These are phyloP conservation scores for Opisthograptis luteolata DNA, from an alignment of 2,888 invertebrate species.

Conservation along the genomic window DNA sequence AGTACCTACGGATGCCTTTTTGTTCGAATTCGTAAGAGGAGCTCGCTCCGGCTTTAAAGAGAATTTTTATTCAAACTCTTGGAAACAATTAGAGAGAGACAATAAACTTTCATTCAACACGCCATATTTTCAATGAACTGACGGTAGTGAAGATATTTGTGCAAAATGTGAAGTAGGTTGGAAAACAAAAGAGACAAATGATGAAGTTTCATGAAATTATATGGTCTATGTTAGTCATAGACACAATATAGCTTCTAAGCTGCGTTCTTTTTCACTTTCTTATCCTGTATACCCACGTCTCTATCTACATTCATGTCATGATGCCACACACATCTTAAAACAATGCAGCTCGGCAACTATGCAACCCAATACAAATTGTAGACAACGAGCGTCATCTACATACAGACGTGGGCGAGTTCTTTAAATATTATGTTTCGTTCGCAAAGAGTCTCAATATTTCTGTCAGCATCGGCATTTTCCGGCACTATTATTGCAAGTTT, in stretches of 20 bases:
- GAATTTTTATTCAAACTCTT: constrained; percentile 28
- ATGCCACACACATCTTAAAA: constrained; percentile 29
- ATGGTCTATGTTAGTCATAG: not conserved
- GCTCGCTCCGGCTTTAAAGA: constrained; percentile 19
- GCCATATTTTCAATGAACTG: constrained; percentile 13
- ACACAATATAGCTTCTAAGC: too few relatives aligned
- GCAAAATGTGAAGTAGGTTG: constrained; percentile 12
- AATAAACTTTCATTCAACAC: constrained; percentile 5
- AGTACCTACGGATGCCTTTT: constrained; percentile 46
- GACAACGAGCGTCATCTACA: constrained; percentile 38
- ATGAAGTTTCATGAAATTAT: not conserved
- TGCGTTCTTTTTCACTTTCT: constrained; percentile 2
- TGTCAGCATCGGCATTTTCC: constrained; percentile 17
- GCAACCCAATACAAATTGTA: constrained; percentile 33
- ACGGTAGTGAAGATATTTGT: not conserved
- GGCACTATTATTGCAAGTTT: constrained; percentile 11
- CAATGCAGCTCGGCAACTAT: constrained; percentile 27
- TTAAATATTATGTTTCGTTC: constrained; percentile 28
- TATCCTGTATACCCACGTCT: not conserved
- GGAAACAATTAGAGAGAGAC: constrained; percentile 22
- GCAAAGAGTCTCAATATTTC: constrained; percentile 24
- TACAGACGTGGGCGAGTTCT: constrained; percentile 34
- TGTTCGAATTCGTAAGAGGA: constrained; percentile 25
- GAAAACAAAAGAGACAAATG: not conserved
- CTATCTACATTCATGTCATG: constrained; percentile 28